Percentiles rank a stretch among this genome's conserved stretches.
phyloP scores from a whole-genome alignment of 2,888 invertebrate species.

The Hydrotaea cyrtoneurina region DNA sequence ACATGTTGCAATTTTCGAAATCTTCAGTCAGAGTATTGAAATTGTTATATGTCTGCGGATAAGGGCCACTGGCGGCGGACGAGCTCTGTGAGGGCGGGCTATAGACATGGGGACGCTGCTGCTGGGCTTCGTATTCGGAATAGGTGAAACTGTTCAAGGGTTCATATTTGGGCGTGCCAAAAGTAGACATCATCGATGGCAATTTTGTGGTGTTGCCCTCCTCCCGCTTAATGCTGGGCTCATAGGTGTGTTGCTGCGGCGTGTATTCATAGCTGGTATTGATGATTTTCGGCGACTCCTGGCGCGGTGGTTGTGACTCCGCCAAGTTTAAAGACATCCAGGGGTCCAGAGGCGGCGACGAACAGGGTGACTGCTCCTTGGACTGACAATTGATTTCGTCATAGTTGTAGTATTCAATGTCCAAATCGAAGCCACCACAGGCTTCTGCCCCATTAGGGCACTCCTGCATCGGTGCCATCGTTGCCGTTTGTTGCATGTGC shows the following conservation, averaged over 20 bases:
- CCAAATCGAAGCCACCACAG: conserved; percentile 71
- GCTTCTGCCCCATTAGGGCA: conserved; percentile 32
- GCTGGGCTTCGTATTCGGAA: conserved; percentile 55
- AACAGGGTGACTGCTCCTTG: conserved; percentile 81
- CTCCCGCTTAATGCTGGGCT: conserved; percentile 54
- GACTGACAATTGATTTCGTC: conserved; percentile 81
- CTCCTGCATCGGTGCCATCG: not conserved
- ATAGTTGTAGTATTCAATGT: conserved; percentile 81
- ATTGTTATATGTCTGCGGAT: conserved; percentile 59
- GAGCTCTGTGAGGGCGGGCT: conserved; percentile 52
- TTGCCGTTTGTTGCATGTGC: conserved; percentile 4
- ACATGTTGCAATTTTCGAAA: conserved; percentile 75
- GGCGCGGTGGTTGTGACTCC: conserved; percentile 50
- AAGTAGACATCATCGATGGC: conserved; percentile 80
- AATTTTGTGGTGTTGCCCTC: conserved; percentile 69
- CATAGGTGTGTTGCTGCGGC: conserved; percentile 56
- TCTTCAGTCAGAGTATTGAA: conserved; percentile 75
- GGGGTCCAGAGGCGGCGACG: conserved; percentile 80
- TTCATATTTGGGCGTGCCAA: conserved; percentile 77
- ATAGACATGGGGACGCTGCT: conserved; percentile 65
- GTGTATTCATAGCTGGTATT: conserved; percentile 69
- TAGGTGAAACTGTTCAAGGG: conserved; percentile 66
- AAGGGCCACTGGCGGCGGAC: not conserved
- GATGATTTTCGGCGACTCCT: conserved; percentile 73
- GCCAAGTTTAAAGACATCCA: conserved; percentile 79